phyloP scores from a whole-genome alignment of 1,140 invertebrate genomes.

The Calephelis virginiensis region DNA sequence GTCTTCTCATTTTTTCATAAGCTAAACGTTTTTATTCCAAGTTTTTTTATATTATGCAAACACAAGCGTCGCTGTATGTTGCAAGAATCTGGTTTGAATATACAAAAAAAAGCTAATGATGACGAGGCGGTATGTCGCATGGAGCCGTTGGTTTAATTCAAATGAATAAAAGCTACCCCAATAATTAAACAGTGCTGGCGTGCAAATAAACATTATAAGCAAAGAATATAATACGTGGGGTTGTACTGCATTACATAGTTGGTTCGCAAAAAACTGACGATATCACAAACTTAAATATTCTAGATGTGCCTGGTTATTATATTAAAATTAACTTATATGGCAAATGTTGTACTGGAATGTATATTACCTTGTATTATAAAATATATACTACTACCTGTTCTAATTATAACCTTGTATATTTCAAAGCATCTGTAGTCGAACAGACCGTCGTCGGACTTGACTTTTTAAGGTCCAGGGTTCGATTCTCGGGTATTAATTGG shows the following conservation, averaged over 20 bases:
- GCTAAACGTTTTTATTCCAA: background rate
- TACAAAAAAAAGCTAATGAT: constrained; percentile 31
- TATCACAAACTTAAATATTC: background rate
- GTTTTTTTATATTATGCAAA: background rate
- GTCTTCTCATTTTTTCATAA: background rate
- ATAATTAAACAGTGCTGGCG: constrained; percentile 62
- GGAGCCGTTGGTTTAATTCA: constrained; percentile 52
- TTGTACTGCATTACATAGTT: constrained; percentile 18
- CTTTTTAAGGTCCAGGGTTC: no score
- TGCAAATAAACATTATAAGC: constrained; percentile 65
- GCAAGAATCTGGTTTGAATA: constrained; percentile 8
- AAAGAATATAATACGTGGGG: constrained; percentile 49
- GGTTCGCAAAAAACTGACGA: constrained; percentile 11
- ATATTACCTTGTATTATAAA: no score
- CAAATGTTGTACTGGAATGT: background rate
- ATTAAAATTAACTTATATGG: background rate
- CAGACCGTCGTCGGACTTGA: no score
- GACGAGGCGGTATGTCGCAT: constrained; percentile 26
- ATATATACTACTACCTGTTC: no score
- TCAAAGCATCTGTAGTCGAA: no score
- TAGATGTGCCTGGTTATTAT: background rate
- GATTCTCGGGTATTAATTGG: no score
- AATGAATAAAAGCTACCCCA: constrained; percentile 60
- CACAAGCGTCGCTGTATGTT: background rate
- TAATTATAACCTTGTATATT: no score